Conservation (phyloP, 2,888 invertebrate genomes). For the Plagiodera versicolora region DNA sequence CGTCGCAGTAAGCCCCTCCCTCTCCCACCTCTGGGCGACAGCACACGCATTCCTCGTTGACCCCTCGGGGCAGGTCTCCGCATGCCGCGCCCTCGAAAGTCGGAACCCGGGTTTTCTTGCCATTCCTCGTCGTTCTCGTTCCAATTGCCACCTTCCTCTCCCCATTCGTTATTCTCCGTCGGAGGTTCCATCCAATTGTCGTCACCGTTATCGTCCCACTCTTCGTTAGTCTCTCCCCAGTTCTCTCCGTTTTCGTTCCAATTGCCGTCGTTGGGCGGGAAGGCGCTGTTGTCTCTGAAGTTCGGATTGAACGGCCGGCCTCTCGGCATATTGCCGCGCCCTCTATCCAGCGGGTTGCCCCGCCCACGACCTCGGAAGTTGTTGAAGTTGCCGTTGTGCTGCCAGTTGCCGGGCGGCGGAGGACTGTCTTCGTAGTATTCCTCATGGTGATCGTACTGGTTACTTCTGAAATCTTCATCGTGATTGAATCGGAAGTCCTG, state of each 20-base stretch:
- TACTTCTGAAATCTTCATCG: constrained; percentile 45
- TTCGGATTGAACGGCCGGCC: constrained; percentile 15
- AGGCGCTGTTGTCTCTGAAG: constrained; percentile 18
- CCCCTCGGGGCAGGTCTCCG: constrained; percentile 5
- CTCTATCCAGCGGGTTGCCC: constrained; percentile 15
- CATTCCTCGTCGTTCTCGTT: constrained; percentile 14
- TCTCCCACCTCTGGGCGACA: constrained; percentile 20
- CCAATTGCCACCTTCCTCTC: constrained; percentile 1
- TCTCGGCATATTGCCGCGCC: background rate
- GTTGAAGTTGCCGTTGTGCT: constrained; percentile 50
- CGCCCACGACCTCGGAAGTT: constrained; percentile 26
- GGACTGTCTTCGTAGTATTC: constrained; percentile 51
- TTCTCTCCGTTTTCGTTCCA: constrained; percentile 19
- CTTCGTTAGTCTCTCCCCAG: too few species aligned
- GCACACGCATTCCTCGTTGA: constrained; percentile 42
- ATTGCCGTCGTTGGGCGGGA: constrained; percentile 9
- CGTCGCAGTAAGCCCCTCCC: background rate
- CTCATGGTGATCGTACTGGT: constrained; percentile 38
- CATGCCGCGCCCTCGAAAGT: constrained; percentile 17
- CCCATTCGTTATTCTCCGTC: background rate
- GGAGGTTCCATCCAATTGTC: background rate
- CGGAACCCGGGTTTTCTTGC: constrained; percentile 11
- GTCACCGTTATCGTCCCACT: background rate
- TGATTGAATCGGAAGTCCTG: constrained; percentile 43
- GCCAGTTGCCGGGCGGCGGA: constrained; percentile 44